Evolutionary conservation across 2,888 invertebrate genomes (phyloP), one percentile per base, ranked within the genome.

Genomic region (Hybos culiciformis): DNA sequence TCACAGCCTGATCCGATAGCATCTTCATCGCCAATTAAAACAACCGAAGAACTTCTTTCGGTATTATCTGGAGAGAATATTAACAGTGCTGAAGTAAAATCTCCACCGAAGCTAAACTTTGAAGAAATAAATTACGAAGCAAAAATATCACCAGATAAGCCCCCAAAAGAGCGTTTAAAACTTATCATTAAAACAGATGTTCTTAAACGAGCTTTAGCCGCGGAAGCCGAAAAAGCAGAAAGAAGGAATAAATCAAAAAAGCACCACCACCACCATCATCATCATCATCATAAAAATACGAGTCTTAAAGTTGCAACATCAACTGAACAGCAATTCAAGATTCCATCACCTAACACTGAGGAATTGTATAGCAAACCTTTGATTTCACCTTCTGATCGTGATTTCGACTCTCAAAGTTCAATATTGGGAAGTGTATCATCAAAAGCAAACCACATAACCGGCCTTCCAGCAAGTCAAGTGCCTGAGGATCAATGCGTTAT

Each of bases 111-210:
- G 46, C 32, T 62, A 24, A 63, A 63, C 38, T 56, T 63, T 37
- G 59, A 63, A 4, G 62, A 63, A 48, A 63, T 63, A 4, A 63
- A 63, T 46, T 63, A 63, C 43, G 63, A 61, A 34, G 64, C 63
- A 3, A 63, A 63, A 52, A 63, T 63, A 44, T 63, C 63, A 11
- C 65, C 64, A 1, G 63, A 62, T 45, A 63, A 65, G 67, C 61
- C 62, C 44, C 62, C 62, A 26, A 63, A 74, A 67, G 64, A 75
- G 69, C 58, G 63, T 33, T 52, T 74, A 64, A 75, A 62, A 48
- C 50, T 66, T 21, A 63, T 65, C 37, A 66, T 66, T 15, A 65
- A 65, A 53, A 64, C 66, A 3, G 63, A 65, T 52, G 61, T 62
- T 24, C 60, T 66, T 38, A 57, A 65, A 5, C 59, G 61, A 51